A percentile compares a stretch with the other conserved stretches of the same genome.
phyloP scores from a whole-genome alignment of 1,140 invertebrate genomes.

The Bombus superbus region DNA sequence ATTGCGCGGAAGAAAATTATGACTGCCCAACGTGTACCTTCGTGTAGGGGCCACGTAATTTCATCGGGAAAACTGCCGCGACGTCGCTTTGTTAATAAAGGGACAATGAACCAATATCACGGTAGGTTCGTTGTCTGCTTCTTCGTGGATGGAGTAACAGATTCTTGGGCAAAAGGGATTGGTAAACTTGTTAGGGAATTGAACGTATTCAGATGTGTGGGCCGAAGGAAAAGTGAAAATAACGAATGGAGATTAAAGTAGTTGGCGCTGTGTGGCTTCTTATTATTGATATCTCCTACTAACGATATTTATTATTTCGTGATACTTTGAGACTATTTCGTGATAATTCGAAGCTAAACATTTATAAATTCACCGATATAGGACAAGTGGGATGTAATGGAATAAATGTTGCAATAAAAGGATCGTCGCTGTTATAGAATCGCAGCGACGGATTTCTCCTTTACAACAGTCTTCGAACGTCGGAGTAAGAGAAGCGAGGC shows the following conservation, averaged over 20 bases:
- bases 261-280: too few relatives aligned
- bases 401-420: too few relatives aligned
- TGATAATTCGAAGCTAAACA: background rate
- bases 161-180: background rate
- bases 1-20: conserved; percentile 42
- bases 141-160: too few relatives aligned
- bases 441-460: background rate
- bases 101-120: conserved; percentile 25
- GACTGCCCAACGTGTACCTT: background rate
- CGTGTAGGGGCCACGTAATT: conserved; percentile 5
- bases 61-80: background rate
- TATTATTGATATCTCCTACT: background rate
- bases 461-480: background rate
- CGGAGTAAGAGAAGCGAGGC: background rate
- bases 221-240: background rate
- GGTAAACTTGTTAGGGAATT: background rate
- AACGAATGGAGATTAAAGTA: background rate
- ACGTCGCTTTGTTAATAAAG: background rate
- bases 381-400: too few relatives aligned
- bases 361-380: too few relatives aligned
- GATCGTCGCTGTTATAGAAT: too few relatives aligned
- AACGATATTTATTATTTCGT: background rate
- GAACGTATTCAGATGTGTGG: background rate
- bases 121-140: background rate
- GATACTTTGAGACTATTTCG: background rate